Conservation (phyloP, 2,888 invertebrate species). For the Cephalotes varians region DNA sequence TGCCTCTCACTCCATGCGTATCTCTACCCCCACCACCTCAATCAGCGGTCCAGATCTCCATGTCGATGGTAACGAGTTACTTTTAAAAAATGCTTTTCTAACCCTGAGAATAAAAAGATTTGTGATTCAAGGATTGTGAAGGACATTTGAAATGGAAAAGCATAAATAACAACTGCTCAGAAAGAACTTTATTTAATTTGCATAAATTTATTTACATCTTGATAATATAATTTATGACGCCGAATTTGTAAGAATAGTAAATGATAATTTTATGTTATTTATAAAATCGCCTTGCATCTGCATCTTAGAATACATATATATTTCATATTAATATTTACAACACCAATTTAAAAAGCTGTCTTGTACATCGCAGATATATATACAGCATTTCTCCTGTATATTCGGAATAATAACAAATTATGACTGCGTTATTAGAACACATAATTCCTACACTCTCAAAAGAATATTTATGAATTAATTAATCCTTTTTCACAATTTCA, state of each 20-base stretch:
- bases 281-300: slow-evolving; percentile 68
- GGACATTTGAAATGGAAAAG: slow-evolving; percentile 17
- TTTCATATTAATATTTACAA: slow-evolving; percentile 69
- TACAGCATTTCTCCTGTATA: slow-evolving; percentile 59
- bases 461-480: slow-evolving; percentile 5
- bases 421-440: slow-evolving; percentile 26
- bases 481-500: slow-evolving; percentile 27
- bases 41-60: too few species aligned
- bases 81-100: too few species aligned
- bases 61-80: too few species aligned
- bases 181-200: slow-evolving; percentile 32
- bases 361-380: slow-evolving; percentile 65
- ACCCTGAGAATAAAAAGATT: neutral
- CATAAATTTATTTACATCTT: slow-evolving; percentile 67
- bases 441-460: slow-evolving; percentile 27
- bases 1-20: too few species aligned
- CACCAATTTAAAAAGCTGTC: slow-evolving; percentile 69
- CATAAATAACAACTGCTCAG: slow-evolving; percentile 25
- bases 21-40: too few species aligned
- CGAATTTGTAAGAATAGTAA: slow-evolving; percentile 66
- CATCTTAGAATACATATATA: slow-evolving; percentile 45
- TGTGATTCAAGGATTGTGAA: neutral
- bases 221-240: slow-evolving; percentile 69
- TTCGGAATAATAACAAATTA: slow-evolving; percentile 29
- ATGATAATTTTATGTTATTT: slow-evolving; percentile 68